These are phyloP conservation scores for Cydia splendana DNA, from an alignment of 1,140 invertebrate species.

Conservation along the genomic window DNA sequence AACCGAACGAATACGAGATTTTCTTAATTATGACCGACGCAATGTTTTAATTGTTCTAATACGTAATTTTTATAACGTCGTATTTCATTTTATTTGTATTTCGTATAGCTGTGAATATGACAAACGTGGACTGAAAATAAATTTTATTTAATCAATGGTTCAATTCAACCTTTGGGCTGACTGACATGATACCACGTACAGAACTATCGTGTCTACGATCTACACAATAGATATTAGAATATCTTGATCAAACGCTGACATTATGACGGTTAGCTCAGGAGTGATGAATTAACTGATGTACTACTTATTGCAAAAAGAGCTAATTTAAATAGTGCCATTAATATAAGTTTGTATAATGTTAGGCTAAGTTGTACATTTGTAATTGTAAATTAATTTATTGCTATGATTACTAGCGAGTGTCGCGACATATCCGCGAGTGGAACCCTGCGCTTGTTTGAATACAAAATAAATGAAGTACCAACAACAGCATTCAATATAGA, in stretches of 20 bases:
- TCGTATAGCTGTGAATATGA: background rate
- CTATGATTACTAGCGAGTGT: constrained; percentile 38
- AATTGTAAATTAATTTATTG: constrained; percentile 62
- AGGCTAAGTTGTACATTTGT: constrained; percentile 51
- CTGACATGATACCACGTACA: background rate
- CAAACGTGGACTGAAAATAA: background rate
- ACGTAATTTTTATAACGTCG: background rate
- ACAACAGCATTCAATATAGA: no score
- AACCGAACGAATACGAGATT: background rate
- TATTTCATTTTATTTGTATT: no score
- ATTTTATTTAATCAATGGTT: background rate
- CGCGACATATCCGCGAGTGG: background rate
- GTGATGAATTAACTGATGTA: background rate
- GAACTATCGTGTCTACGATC: no score
- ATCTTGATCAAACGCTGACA: no score
- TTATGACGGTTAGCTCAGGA: background rate
- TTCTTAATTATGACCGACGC: background rate
- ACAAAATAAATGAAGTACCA: background rate
- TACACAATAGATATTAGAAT: no score
- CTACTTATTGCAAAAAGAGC: background rate
- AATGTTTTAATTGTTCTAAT: background rate
- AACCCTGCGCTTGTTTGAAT: background rate
- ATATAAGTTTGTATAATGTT: constrained; percentile 50
- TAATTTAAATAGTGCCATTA: constrained; percentile 50
- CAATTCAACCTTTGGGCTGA: background rate